Percentiles rank a stretch among this genome's conserved stretches.
phyloP scores from a whole-genome alignment of 92 coral and sea anemone genomes.

The Bergia puertoricense region DNA sequence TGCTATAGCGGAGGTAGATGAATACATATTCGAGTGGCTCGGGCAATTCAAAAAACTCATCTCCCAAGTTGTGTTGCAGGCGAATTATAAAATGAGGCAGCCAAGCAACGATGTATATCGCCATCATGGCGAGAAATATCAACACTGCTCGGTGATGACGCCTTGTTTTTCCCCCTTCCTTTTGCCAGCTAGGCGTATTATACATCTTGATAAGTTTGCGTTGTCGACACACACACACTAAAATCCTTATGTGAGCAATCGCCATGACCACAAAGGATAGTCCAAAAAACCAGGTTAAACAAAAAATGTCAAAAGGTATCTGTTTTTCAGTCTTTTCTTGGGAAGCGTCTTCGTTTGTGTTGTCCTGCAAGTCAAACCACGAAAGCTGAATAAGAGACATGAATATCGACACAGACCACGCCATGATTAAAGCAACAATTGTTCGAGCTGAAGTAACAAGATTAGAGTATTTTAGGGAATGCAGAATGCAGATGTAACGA shows the following conservation, averaged over 20 bases:
- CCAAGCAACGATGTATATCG: constrained; percentile 66
- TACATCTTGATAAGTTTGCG: constrained; percentile 52
- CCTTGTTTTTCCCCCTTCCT: constrained; percentile 44
- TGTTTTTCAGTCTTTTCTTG: constrained; percentile 11
- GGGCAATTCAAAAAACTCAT: constrained; percentile 40
- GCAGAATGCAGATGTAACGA: constrained; percentile 51
- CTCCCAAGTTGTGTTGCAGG: constrained; percentile 52
- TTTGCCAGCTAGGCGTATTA: constrained; percentile 70
- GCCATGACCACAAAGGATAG: constrained; percentile 64
- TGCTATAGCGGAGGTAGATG: constrained; percentile 50
- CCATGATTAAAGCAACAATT: neutral
- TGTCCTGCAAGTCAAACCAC: constrained; percentile 27
- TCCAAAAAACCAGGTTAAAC: constrained; percentile 51
- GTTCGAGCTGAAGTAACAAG: constrained; percentile 46
- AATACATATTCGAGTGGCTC: constrained; percentile 18
- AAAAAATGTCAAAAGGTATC: constrained; percentile 60
- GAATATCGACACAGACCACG: constrained; percentile 47
- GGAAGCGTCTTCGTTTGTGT: constrained; percentile 11
- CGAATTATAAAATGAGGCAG: constrained; percentile 59
- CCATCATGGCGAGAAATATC: constrained; percentile 62
- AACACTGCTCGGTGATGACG: constrained; percentile 69
- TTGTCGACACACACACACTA: constrained; percentile 68
- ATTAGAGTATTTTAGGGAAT: constrained; percentile 42
- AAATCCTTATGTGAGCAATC: constrained; percentile 58
- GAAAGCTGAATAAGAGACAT: constrained; percentile 52